phyloP scores from a whole-genome alignment of 64 coral and sea anemone genomes.

The Pocillopora verrucosa region DNA sequence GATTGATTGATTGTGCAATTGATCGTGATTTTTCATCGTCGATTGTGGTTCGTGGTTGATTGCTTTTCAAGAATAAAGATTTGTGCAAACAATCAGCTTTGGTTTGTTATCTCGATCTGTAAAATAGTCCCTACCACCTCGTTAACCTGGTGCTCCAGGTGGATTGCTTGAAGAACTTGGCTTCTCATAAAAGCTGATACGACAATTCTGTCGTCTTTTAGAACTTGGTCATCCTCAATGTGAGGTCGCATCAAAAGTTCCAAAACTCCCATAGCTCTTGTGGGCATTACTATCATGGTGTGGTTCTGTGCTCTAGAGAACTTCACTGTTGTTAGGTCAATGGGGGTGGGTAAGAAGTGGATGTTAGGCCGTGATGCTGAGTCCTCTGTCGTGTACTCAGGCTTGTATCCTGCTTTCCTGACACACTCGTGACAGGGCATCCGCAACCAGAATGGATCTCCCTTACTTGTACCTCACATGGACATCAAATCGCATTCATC shows the following conservation, averaged over 20 bases:
- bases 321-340: slow-evolving; percentile 24
- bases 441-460: slow-evolving; percentile 24
- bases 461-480: slow-evolving; percentile 10
- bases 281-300: slow-evolving; percentile 22
- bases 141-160: too few relatives aligned
- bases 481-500: slow-evolving; percentile 22
- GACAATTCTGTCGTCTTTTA: slow-evolving; percentile 2
- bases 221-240: slow-evolving; percentile 13
- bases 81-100: too few relatives aligned
- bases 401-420: neutral
- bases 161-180: too few relatives aligned
- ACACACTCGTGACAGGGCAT: slow-evolving; percentile 16
- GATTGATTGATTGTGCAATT: too few relatives aligned
- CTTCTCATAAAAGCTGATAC: too few relatives aligned
- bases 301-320: neutral
- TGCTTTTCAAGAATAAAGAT: too few relatives aligned
- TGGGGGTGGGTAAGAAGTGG: slow-evolving; percentile 17
- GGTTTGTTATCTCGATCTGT: too few relatives aligned
- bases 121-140: too few relatives aligned
- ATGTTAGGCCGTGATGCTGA: neutral
- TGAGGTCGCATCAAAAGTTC: slow-evolving; percentile 51
- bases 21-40: too few relatives aligned
- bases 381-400: neutral
- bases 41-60: too few relatives aligned
- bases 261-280: slow-evolving; percentile 23